phyloP scores from a whole-genome alignment of 2,797 vertebrate genomes.

The Chanos chanos region DNA sequence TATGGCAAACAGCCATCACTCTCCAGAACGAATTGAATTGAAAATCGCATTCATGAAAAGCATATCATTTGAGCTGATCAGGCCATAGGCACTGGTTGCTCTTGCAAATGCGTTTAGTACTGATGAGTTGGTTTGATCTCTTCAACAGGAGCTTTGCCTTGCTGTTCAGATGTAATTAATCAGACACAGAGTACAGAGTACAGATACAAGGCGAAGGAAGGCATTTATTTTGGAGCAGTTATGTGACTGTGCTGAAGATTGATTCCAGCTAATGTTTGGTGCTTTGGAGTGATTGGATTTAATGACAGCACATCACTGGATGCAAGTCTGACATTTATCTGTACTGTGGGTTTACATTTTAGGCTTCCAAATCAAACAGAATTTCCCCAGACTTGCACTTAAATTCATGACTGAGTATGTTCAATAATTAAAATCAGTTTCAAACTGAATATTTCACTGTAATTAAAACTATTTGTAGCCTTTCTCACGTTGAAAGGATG shows the following conservation, averaged over 20 bases:
- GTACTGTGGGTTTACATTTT: too few relatives aligned
- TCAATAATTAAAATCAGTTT: slow-evolving; percentile 35
- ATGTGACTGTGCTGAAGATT: slow-evolving; percentile 5
- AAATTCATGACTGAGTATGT: slow-evolving; percentile 7
- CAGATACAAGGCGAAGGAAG: slow-evolving; percentile 2
- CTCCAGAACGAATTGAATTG: neutral
- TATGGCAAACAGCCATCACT: neutral
- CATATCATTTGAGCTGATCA: neutral
- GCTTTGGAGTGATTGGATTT: neutral
- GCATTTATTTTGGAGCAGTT: neutral
- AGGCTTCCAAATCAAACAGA: neutral
- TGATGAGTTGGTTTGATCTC: slow-evolving; percentile 26
- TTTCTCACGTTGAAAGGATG: too few relatives aligned
- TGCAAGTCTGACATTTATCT: too few relatives aligned
- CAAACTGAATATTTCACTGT: slow-evolving; percentile 23
- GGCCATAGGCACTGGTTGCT: neutral
- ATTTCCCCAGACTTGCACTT: neutral
- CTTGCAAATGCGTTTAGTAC: slow-evolving; percentile 19
- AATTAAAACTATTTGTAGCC: slow-evolving; percentile 31
- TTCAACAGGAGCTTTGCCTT: slow-evolving; percentile 13
- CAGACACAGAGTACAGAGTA: neutral
- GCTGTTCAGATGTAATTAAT: slow-evolving; percentile 20
- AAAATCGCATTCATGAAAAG: neutral
- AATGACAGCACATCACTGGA: neutral
- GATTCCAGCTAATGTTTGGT: neutral